phyloP scores from a whole-genome alignment of 1,140 invertebrate species.

The Globodera rostochiensis region DNA sequence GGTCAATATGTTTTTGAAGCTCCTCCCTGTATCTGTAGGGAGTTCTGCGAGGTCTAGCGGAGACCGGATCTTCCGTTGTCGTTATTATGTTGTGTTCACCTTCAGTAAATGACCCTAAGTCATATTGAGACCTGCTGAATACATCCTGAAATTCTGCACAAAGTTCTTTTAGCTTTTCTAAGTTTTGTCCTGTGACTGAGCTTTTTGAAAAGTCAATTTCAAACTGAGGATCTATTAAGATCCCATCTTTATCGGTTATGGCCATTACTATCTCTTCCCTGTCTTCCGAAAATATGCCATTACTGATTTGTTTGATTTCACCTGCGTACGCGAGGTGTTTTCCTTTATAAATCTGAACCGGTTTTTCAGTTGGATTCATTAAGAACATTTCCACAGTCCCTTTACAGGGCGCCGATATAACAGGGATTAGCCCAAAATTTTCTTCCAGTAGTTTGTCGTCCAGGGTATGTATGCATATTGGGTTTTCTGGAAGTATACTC shows the following conservation, averaged over 20 bases:
- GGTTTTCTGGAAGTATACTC: too few species aligned
- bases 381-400: not conserved
- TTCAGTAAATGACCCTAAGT: slow-evolving; percentile 14
- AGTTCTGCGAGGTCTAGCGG: slow-evolving; percentile 5
- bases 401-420: not conserved
- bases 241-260: not conserved
- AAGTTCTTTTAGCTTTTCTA: not conserved
- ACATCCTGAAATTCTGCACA: slow-evolving; percentile 2
- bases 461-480: too few species aligned
- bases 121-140: slow-evolving; percentile 5
- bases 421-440: not conserved
- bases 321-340: not conserved
- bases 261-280: not conserved
- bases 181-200: not conserved
- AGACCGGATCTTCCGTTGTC: slow-evolving; percentile 15
- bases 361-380: not conserved
- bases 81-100: slow-evolving; percentile 1
- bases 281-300: not conserved
- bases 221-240: not conserved
- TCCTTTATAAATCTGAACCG: not conserved
- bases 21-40: slow-evolving; percentile 14
- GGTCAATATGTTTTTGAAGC: slow-evolving; percentile 15
- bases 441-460: not conserved
- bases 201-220: slow-evolving; percentile 1
- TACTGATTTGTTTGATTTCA: not conserved